Evolutionary conservation across 2,797 vertebrate species (phyloP).

Genomic region (Ctenopoma multispine): DNA sequence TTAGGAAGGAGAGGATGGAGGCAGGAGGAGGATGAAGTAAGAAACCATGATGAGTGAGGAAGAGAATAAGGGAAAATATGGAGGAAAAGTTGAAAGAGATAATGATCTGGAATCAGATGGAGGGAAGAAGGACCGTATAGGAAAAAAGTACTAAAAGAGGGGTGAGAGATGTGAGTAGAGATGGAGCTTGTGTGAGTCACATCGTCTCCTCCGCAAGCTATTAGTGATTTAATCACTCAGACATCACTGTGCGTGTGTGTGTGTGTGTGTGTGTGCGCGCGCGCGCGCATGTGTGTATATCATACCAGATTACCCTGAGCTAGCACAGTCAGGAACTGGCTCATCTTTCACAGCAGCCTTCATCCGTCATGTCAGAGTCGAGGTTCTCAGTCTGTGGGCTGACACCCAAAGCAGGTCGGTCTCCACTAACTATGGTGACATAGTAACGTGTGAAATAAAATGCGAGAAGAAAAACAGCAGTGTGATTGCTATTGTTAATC

Average conservation of each 20-base stretch:
- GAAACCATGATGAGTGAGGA: neutral
- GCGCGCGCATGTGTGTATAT: conserved; percentile 47
- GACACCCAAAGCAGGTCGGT: conserved; percentile 30
- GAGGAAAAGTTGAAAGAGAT: conserved; percentile 7
- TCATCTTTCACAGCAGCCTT: conserved; percentile 49
- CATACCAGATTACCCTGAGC: conserved; percentile 69
- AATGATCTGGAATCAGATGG: conserved; percentile 27
- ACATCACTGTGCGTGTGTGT: conserved; percentile 48
- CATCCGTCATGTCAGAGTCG: conserved; percentile 54
- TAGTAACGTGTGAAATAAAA: too few species aligned
- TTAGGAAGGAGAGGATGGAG: conserved; percentile 6
- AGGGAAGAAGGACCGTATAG: conserved; percentile 30
- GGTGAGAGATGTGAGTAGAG: conserved; percentile 52
- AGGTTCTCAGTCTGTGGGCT: conserved; percentile 41
- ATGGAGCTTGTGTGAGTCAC: conserved; percentile 72
- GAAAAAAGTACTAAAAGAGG: conserved; percentile 41
- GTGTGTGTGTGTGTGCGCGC: conserved; percentile 31
- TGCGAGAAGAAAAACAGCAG: too few species aligned
- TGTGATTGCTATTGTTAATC: too few species aligned
- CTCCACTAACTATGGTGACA: neutral
- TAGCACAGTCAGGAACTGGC: conserved; percentile 61
- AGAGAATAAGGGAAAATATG: neutral
- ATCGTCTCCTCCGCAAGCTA: conserved; percentile 70
- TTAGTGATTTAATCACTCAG: conserved; percentile 78
- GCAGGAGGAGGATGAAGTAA: neutral